Evolutionary conservation across 2,113 vertebrate species (phyloP), one percentile per base, ranked within the genome.

Genomic region (Ammodytes marinus): DNA sequence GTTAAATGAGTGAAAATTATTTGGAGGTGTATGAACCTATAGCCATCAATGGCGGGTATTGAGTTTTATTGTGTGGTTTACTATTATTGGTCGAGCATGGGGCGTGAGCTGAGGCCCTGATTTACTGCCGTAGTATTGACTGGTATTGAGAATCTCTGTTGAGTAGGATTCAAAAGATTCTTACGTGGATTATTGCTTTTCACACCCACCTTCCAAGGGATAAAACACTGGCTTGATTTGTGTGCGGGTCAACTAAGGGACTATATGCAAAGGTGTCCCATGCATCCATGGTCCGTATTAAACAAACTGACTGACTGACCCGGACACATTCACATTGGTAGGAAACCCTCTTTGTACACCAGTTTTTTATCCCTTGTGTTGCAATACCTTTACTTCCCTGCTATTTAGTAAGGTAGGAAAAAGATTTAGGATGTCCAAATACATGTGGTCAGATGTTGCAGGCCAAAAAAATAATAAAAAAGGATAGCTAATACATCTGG

Each of bases 21-120:
- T 89, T 90, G 91, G 88, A 89, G 88, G 89, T 92, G 90, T 92
- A 93, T 94, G 88, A 92, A 91, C 77, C 86, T 77, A 69, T 69
- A 75, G 67, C 50, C 52, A 59, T 87, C 81, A 91, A 88, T 90
- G 57, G 77, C 57, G 80, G 71, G 63, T 52, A 79, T 85, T 77
- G 82, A 77, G 74, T 84, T 92, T 91, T 86, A 90, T 89, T 87
- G 84, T 76, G 5, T 12, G 50, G 79, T 90, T 93, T 90, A 92
- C 84, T 86, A 85, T 93, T 84, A 89, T 92, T 92, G 84, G 83
- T 73, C 12, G 81, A 77, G 84, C 14, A 85, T 37, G 60, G 84
- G 87, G 82, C 37, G 35, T 85, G 77, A 81, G 74, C 65, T 59
- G 68, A 15, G 43, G 57, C 39, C 63, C 13, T 86, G 80, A 94